Percentiles rank a stretch among this genome's conserved stretches.
Evolutionary conservation across 2,888 invertebrate genomes (phyloP).

Genomic region (Aproaerema taeniolella): DNA sequence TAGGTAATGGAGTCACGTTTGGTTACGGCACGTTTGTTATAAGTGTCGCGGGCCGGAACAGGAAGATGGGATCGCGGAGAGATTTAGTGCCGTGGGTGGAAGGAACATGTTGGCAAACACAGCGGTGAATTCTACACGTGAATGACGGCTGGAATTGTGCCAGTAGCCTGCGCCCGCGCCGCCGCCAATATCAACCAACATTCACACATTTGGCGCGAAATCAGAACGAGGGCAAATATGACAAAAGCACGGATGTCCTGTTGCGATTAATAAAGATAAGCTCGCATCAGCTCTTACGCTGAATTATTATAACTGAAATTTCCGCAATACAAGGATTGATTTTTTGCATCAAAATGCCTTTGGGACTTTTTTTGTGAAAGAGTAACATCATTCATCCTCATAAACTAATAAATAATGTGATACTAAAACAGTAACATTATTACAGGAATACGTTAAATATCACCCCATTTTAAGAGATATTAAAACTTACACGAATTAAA

Average conservation of each 20-base stretch:
- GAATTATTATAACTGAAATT: too few species aligned
- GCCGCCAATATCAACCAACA: too few species aligned
- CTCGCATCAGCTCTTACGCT: too few species aligned
- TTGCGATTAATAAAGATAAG: slow-evolving; percentile 11
- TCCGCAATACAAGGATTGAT: too few species aligned
- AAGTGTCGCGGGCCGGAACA: slow-evolving; percentile 47
- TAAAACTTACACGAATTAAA: too few species aligned
- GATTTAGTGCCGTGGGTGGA: slow-evolving; percentile 34
- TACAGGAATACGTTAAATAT: too few species aligned
- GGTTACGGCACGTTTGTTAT: slow-evolving; percentile 27
- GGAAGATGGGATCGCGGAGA: slow-evolving; percentile 41
- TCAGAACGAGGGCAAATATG: slow-evolving; percentile 46
- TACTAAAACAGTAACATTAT: too few species aligned
- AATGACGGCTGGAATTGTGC: slow-evolving; percentile 44
- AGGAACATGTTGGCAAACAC: slow-evolving; percentile 35
- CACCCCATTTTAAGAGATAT: too few species aligned
- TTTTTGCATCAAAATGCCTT: too few species aligned
- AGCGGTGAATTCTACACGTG: slow-evolving; percentile 34
- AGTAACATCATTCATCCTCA: too few species aligned
- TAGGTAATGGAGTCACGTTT: slow-evolving; percentile 29
- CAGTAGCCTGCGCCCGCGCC: slow-evolving; percentile 23
- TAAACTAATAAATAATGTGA: too few species aligned
- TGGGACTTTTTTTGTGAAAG: too few species aligned
- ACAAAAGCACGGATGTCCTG: slow-evolving; percentile 34
- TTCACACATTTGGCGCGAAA: slow-evolving; percentile 44